A percentile compares a stretch with the other conserved stretches of the same genome.
Conservation (phyloP, 1,140 invertebrate genomes). For the Eriocheir sinensis region DNA sequence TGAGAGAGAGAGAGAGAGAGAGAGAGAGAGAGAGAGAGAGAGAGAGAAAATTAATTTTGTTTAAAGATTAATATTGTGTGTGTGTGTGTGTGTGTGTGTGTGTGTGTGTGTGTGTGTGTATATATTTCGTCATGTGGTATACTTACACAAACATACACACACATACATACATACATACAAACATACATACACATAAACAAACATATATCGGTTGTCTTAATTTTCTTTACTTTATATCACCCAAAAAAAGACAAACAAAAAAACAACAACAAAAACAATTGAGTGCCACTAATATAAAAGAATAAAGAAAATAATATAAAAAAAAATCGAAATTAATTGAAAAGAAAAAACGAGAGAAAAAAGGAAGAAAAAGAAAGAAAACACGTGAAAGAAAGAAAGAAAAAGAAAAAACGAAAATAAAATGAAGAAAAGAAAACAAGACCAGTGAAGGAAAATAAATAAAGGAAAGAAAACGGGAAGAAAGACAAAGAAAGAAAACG, state of each 20-base stretch:
- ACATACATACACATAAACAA: conserved; percentile 38
- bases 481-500: background rate
- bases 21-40: conserved; percentile 20
- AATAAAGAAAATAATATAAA: too few relatives aligned
- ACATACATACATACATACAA: conserved; percentile 1
- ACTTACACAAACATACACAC: conserved; percentile 11
- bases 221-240: too few relatives aligned
- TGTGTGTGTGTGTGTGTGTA: too few relatives aligned
- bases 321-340: too few relatives aligned
- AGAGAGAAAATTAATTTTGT: background rate
- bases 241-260: too few relatives aligned
- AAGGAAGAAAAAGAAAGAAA: background rate
- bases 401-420: background rate
- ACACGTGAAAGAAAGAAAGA: background rate
- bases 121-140: too few relatives aligned
- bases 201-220: background rate
- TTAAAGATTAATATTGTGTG: background rate
- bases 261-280: too few relatives aligned
- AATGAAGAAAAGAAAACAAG: background rate
- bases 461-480: background rate
- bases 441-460: background rate
- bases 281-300: too few relatives aligned
- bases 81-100: too few relatives aligned
- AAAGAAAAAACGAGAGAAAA: background rate
- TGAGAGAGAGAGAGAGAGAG: conserved; percentile 6